A percentile compares a stretch with the other conserved stretches of the same genome.
Evolutionary conservation across 92 coral and sea anemone species (phyloP).

Genomic region (Virgularia gustaviana): DNA sequence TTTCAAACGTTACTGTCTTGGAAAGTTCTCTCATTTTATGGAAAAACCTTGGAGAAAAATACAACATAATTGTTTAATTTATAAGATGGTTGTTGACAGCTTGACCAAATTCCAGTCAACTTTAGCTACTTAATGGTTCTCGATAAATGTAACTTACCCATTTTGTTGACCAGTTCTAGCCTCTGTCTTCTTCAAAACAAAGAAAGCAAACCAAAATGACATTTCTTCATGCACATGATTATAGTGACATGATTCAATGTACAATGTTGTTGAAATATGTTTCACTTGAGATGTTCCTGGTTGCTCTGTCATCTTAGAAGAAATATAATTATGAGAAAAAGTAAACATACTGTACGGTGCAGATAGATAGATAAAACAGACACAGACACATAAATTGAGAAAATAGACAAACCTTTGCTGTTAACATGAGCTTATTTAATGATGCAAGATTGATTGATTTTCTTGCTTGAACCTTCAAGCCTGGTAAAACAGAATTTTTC

Average conservation of each 20-base stretch:
- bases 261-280: slow-evolving; percentile 42
- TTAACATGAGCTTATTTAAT: slow-evolving; percentile 4
- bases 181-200: slow-evolving; percentile 52
- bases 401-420: neutral
- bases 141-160: neutral
- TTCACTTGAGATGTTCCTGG: neutral
- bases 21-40: slow-evolving; percentile 51
- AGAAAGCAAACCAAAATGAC: slow-evolving; percentile 74
- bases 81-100: too few species aligned
- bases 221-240: slow-evolving; percentile 71
- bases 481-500: neutral
- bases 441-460: slow-evolving; percentile 4
- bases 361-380: neutral
- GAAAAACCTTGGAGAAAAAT: slow-evolving; percentile 1
- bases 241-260: slow-evolving; percentile 64
- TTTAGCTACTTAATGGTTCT: too few species aligned
- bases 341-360: neutral
- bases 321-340: too few species aligned
- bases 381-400: too few species aligned
- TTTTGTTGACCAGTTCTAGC: neutral
- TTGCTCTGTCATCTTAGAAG: too few species aligned
- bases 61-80: neutral
- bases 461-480: slow-evolving; percentile 24
- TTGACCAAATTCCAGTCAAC: too few species aligned
- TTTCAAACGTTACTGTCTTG: slow-evolving; percentile 50